Evolutionary conservation across 2,113 vertebrate species (phyloP).

Genomic region (Hyla sarda): DNA sequence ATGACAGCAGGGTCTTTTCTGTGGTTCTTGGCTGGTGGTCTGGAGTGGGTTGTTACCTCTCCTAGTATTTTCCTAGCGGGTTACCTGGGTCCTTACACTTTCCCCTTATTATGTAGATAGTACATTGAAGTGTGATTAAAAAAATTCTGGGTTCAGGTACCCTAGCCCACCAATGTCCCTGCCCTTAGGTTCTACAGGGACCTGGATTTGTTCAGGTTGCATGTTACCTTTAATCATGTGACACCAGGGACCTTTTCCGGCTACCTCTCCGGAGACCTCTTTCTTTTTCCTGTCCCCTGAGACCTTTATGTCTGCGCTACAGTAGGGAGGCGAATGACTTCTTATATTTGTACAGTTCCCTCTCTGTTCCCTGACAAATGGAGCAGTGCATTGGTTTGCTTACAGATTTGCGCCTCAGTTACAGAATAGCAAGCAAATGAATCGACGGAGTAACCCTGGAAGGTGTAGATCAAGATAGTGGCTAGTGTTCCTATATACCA

Average conservation of each 20-base stretch:
- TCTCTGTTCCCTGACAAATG: constrained; percentile 16
- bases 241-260: neutral
- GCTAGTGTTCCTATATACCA: neutral
- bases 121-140: neutral
- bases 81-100: too few relatives aligned
- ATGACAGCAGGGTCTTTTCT: constrained; percentile 41
- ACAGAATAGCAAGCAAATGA: neutral
- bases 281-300: neutral
- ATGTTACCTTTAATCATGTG: neutral
- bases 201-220: neutral
- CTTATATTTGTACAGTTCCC: neutral
- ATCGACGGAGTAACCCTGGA: neutral
- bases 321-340: neutral
- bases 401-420: neutral
- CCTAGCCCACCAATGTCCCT: neutral
- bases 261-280: neutral
- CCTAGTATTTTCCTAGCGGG: too few relatives aligned
- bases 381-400: neutral
- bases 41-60: neutral
- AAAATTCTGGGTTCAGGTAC: neutral
- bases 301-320: constrained; percentile 10
- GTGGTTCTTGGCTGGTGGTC: neutral
- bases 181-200: neutral
- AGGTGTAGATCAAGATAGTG: neutral
- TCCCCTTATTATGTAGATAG: neutral